phyloP scores from a whole-genome alignment of 2,113 vertebrate species.

The Silurus meridionalis region DNA sequence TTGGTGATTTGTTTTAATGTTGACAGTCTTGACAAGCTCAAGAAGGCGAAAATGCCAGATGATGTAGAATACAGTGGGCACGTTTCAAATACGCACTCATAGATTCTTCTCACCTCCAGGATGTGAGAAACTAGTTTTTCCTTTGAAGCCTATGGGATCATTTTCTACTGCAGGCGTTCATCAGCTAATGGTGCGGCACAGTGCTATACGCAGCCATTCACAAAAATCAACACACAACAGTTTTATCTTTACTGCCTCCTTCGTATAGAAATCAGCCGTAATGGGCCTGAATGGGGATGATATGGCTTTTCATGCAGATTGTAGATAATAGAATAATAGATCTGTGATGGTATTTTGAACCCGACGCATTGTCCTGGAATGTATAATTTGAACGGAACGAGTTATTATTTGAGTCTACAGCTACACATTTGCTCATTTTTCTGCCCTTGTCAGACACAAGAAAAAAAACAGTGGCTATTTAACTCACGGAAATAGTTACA shows the following conservation, averaged over 20 bases:
- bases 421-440: constrained; percentile 36
- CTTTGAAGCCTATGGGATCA: constrained; percentile 25
- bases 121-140: constrained; percentile 17
- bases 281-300: constrained; percentile 13
- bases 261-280: not conserved
- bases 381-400: constrained; percentile 15
- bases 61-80: constrained; percentile 40
- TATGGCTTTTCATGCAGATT: not conserved
- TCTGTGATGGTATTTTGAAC: not conserved
- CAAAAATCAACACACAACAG: constrained; percentile 28
- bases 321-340: not conserved
- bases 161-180: constrained; percentile 19
- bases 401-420: constrained; percentile 23
- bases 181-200: constrained; percentile 27
- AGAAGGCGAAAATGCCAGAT: constrained; percentile 50
- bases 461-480: constrained; percentile 45
- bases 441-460: constrained; percentile 25
- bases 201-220: constrained; percentile 29
- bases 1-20: constrained; percentile 54
- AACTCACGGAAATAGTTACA: constrained; percentile 49
- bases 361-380: not conserved
- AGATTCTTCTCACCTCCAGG: constrained; percentile 34
- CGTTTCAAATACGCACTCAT: constrained; percentile 36
- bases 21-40: constrained; percentile 52
- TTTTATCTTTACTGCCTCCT: constrained; percentile 13